Base-by-base conservation (phyloP, 2,797 vertebrate species). In the Vespertilio murinus region DNA sequence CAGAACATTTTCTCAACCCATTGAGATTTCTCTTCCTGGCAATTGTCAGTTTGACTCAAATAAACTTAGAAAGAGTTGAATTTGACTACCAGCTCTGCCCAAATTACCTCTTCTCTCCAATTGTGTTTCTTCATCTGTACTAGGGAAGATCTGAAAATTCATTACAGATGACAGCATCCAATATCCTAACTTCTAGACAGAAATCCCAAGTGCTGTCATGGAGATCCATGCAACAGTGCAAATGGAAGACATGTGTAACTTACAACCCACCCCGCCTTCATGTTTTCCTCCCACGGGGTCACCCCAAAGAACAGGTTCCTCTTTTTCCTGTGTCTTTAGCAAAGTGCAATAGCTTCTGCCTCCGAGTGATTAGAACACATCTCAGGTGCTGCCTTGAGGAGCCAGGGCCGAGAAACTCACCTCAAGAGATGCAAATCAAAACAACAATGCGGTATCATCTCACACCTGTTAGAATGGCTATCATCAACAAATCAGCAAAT, bases 341-440 rank as follows among this genome's bases (percentile, higher is more conserved):
- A 30, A 30, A 95, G 95, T 11, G 78, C 87, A 95, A 96, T 97
- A 97, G 97, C 93, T 88, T 89, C 96, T 95, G 97, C 64, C 94
- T 88, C 90, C 0, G 78, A 97, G 97, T 97, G 97, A 96, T 96
- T 85, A 97, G 90, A 97, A 88, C 94, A 40, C 83, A 35, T 78
- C 71, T 96, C 91, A 91, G 91, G 94, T 70, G 45, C 93, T 83
- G 80, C 0, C 0, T 64, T 13, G 23, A 94, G 93, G 95, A 95
- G 95, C 81, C 4, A 3, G 25, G 92, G 95, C 94, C 97, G 94
- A 93, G 97, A 69, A 95, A 96, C 91, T 89, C n/a, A n/a, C n/a
- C n/a, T n/a, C n/a, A n/a, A n/a, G n/a, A n/a, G n/a, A n/a, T n/a
- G n/a, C n/a, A n/a, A n/a, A n/a, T n/a, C n/a, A n/a, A n/a, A n/a